phyloP scores from a whole-genome alignment of 2,797 vertebrate species.

The Hozukius guyotensis region DNA sequence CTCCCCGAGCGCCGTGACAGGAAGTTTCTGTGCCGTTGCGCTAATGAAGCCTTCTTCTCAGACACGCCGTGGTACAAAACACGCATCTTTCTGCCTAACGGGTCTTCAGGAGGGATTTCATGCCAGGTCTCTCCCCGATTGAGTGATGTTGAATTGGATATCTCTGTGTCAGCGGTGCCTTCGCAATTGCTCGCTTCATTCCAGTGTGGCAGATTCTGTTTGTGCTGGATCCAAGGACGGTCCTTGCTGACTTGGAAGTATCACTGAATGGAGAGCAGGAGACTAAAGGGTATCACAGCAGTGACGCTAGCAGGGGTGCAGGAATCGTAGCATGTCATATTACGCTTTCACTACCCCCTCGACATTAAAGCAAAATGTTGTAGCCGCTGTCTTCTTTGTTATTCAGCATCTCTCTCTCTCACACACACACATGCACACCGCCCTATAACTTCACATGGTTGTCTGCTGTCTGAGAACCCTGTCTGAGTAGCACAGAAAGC shows the following conservation, averaged over 20 bases:
- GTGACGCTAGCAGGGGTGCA: conserved; percentile 10
- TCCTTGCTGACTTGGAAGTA: conserved; percentile 24
- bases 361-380: conserved; percentile 46
- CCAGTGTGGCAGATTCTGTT: conserved; percentile 48
- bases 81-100: conserved; percentile 34
- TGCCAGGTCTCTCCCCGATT: conserved; percentile 46
- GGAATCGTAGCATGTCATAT: conserved; percentile 29
- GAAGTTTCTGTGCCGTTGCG: conserved; percentile 34
- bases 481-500: conserved; percentile 57
- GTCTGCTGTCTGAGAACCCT: conserved; percentile 46
- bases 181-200: conserved; percentile 38
- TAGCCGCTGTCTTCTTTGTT: conserved; percentile 26
- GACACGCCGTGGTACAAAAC: conserved; percentile 25
- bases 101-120: conserved; percentile 53
- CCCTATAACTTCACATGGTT: conserved; percentile 35
- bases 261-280: conserved; percentile 14
- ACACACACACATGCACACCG: background rate
- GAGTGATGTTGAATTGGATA: conserved; percentile 55
- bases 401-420: conserved; percentile 1
- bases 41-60: conserved; percentile 53
- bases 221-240: conserved; percentile 36
- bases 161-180: conserved; percentile 27
- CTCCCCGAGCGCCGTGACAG: conserved; percentile 32
- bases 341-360: conserved; percentile 28
- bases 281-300: conserved; percentile 10